Evolutionary conservation across 2,113 vertebrate species (phyloP).

Genomic region (Sapajus apella): DNA sequence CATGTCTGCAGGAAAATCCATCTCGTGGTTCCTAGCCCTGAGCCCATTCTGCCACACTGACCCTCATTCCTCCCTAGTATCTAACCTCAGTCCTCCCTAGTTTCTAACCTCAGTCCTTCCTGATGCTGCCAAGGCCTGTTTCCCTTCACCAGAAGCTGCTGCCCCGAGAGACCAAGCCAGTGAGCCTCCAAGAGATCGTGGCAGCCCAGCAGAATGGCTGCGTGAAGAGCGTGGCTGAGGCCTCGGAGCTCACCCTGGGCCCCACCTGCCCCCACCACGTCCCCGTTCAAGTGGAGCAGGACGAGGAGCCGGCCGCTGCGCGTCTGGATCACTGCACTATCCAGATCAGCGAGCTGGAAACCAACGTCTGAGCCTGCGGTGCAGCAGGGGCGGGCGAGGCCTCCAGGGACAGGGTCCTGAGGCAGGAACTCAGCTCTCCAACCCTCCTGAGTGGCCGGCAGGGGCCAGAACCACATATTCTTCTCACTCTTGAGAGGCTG

Average conservation of each 20-base stretch:
- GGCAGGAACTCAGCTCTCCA: neutral
- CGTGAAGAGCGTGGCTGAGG: conserved; percentile 86
- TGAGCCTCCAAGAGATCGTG: conserved; percentile 95
- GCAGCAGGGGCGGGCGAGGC: neutral
- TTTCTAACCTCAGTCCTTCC: neutral
- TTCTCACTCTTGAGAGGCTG: neutral
- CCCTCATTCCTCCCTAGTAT: neutral
- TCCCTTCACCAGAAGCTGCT: conserved; percentile 80
- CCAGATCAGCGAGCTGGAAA: conserved; percentile 97
- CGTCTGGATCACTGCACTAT: conserved; percentile 94
- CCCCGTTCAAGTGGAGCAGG: conserved; percentile 89
- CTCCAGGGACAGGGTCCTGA: neutral
- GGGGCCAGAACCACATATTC: neutral
- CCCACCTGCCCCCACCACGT: conserved; percentile 86
- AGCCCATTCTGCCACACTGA: neutral
- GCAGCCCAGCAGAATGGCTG: conserved; percentile 96
- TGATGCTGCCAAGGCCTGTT: neutral
- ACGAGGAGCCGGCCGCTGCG: conserved; percentile 83
- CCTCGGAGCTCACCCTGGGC: conserved; percentile 85
- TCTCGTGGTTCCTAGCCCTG: neutral
- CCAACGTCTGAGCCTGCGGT: conserved; percentile 89
- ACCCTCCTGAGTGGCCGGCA: neutral
- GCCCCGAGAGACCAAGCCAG: conserved; percentile 94
- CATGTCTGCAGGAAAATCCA: neutral
- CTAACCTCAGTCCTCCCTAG: neutral